These are phyloP conservation scores for Drosophila mojavensis DNA, from an alignment of 1,140 invertebrate genomes.

Conservation along the genomic window DNA sequence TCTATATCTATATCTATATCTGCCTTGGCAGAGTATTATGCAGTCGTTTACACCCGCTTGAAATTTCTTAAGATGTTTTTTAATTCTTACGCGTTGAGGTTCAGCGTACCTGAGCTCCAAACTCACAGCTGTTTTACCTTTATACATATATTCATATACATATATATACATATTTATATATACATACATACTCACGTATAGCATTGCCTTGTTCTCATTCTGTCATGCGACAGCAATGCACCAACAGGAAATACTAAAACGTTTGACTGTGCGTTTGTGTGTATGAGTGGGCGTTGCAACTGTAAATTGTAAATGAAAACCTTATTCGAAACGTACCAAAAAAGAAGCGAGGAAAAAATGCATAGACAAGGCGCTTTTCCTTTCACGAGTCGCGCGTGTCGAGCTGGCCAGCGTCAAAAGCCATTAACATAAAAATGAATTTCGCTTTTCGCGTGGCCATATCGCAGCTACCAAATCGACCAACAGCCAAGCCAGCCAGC, in stretches of 20 bases:
- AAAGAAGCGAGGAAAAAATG: neutral
- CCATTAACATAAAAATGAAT: slow-evolving; percentile 80
- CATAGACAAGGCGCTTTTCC: slow-evolving; percentile 58
- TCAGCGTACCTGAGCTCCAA: slow-evolving; percentile 12
- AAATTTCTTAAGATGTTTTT: too few species aligned
- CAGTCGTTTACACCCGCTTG: too few species aligned
- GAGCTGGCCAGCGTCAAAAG: slow-evolving; percentile 51
- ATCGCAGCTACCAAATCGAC: slow-evolving; percentile 73
- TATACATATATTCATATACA: neutral
- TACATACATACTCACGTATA: neutral
- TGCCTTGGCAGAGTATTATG: too few species aligned
- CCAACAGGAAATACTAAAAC: slow-evolving; percentile 59
- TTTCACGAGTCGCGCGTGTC: slow-evolving; percentile 75
- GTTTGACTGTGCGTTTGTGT: slow-evolving; percentile 19
- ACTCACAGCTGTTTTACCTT: slow-evolving; percentile 8
- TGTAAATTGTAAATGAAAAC: slow-evolving; percentile 57
- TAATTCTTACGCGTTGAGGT: neutral
- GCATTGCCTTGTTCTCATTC: slow-evolving; percentile 10
- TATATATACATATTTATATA: neutral
- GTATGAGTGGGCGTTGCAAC: slow-evolving; percentile 39
- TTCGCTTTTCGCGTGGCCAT: slow-evolving; percentile 68
- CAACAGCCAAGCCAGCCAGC: slow-evolving; percentile 1
- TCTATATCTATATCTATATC: too few species aligned
- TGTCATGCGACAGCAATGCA: slow-evolving; percentile 54
- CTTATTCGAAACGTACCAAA: slow-evolving; percentile 25